Conservation (phyloP, 2,888 invertebrate genomes). For the Acanthosepion lycidas region DNA sequence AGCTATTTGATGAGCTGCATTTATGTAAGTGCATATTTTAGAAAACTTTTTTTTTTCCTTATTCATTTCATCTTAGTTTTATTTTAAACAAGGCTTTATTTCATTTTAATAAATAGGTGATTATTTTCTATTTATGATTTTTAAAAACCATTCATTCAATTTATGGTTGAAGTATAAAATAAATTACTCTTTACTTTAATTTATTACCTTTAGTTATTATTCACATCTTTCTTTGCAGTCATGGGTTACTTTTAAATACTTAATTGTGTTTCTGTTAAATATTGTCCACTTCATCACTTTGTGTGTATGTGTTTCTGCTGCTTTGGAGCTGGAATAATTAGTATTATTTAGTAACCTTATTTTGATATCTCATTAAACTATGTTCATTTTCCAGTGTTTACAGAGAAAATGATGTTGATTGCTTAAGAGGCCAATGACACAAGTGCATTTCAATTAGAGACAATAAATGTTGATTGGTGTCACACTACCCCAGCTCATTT, state of each 20-base stretch:
- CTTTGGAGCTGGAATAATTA: background rate
- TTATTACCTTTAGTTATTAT: background rate
- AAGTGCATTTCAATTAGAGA: conserved; percentile 33
- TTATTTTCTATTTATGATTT: too few relatives aligned
- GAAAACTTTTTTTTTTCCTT: background rate
- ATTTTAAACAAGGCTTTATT: too few relatives aligned
- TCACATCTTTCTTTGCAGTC: background rate
- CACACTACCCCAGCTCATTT: conserved; percentile 13
- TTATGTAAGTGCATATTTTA: background rate
- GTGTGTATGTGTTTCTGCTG: background rate
- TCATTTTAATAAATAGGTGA: too few relatives aligned
- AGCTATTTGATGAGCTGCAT: conserved; percentile 4
- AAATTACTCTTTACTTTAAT: background rate
- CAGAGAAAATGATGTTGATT: background rate
- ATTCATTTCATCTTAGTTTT: too few relatives aligned
- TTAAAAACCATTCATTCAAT: too few relatives aligned
- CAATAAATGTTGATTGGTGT: conserved; percentile 33
- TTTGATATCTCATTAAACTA: background rate
- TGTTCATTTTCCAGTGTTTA: background rate
- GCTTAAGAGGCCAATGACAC: conserved; percentile 33
- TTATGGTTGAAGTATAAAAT: too few relatives aligned
- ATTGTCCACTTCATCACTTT: background rate
- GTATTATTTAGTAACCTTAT: conserved; percentile 17
- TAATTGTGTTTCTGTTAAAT: background rate
- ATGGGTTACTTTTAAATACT: background rate